Evolutionary conservation across 2,888 invertebrate species (phyloP).

Genomic region (Watsonalla cultraria): DNA sequence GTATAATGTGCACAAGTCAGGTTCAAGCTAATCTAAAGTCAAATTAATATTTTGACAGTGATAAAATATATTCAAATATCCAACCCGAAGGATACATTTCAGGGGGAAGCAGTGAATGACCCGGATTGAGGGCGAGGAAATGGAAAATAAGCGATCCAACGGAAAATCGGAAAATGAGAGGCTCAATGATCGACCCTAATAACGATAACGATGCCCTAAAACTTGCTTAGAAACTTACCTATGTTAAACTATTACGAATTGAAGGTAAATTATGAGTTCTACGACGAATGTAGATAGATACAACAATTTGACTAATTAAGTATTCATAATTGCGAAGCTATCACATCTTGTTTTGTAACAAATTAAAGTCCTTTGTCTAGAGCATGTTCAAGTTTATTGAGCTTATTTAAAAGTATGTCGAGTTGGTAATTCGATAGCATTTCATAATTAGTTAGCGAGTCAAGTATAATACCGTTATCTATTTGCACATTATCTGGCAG

Average conservation of each 20-base stretch:
- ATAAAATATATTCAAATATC: conserved; percentile 21
- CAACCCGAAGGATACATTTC: conserved; percentile 9
- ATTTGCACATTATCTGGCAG: conserved; percentile 78
- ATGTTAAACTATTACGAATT: not conserved
- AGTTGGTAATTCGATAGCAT: conserved; percentile 53
- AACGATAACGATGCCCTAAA: conserved; percentile 32
- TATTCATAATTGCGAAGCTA: too few relatives aligned
- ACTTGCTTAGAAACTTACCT: not conserved
- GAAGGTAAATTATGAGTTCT: not conserved
- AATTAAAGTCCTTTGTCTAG: not conserved
- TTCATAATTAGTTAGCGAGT: conserved; percentile 71
- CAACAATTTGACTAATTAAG: too few relatives aligned
- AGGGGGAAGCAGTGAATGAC: conserved; percentile 32
- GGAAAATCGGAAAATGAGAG: conserved; percentile 42
- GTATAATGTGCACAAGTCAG: not conserved
- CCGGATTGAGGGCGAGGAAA: conserved; percentile 41
- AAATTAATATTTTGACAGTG: conserved; percentile 17
- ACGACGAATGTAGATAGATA: not conserved
- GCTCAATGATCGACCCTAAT: conserved; percentile 43
- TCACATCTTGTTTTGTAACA: too few relatives aligned
- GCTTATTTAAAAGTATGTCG: conserved; percentile 26
- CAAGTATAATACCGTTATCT: conserved; percentile 75
- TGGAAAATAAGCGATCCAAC: conserved; percentile 46
- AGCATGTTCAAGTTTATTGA: conserved; percentile 12
- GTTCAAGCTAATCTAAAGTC: too few relatives aligned